Percentiles rank a stretch among this genome's conserved stretches.
Conservation (phyloP, 2,888 invertebrate species). For the Galerucella pusilla region DNA sequence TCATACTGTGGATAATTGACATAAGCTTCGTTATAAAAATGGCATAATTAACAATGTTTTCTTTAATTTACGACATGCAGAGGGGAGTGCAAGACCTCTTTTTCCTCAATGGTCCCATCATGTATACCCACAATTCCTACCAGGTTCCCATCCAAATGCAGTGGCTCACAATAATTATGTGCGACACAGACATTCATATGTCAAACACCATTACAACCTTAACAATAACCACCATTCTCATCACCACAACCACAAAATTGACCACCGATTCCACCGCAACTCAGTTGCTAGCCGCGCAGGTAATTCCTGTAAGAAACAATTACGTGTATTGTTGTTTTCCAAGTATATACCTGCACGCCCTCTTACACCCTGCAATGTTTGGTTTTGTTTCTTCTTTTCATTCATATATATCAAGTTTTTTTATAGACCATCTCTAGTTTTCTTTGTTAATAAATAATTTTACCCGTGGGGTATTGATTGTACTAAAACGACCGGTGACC, state of each 20-base stretch:
- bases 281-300: constrained; percentile 71
- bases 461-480: too few species aligned
- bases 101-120: constrained; percentile 96
- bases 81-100: constrained; percentile 79
- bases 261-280: constrained; percentile 73
- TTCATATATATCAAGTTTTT: too few species aligned
- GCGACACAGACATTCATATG: constrained; percentile 65
- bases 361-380: constrained; percentile 27
- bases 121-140: constrained; percentile 93
- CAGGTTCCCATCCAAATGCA: constrained; percentile 86
- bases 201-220: constrained; percentile 70
- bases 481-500: too few species aligned
- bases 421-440: too few species aligned
- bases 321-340: constrained; percentile 24
- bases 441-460: too few species aligned
- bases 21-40: constrained; percentile 20
- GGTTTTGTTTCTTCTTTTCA: constrained; percentile 26
- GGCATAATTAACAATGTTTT: constrained; percentile 39
- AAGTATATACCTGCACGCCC: constrained; percentile 31
- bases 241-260: constrained; percentile 69
- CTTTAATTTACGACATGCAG: constrained; percentile 56
- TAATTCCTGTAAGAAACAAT: constrained; percentile 53
- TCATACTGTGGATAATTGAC: constrained; percentile 12
- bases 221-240: constrained; percentile 73
- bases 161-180: constrained; percentile 67